These are phyloP conservation scores for Selenia dentaria DNA, from an alignment of 2,888 invertebrate species.

Conservation along the genomic window DNA sequence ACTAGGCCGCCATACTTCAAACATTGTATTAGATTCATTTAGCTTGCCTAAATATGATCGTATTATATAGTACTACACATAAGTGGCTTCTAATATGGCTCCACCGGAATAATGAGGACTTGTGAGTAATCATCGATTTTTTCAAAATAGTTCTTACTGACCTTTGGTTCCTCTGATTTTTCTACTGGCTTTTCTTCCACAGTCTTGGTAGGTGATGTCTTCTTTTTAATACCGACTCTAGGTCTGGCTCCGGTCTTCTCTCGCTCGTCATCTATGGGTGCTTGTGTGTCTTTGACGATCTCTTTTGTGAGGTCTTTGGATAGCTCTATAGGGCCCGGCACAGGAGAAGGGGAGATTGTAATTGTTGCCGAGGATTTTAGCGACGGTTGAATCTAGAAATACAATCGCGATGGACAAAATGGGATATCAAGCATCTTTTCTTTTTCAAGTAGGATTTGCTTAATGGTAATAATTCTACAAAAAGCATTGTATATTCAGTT, in stretches of 20 bases:
- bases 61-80: too few relatives aligned
- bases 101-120: too few relatives aligned
- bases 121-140: too few relatives aligned
- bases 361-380: constrained; percentile 76
- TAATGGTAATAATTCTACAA: too few relatives aligned
- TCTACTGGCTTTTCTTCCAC: constrained; percentile 57
- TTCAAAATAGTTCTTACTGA: constrained; percentile 33
- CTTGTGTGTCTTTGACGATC: constrained; percentile 47
- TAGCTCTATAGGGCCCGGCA: constrained; percentile 50
- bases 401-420: too few relatives aligned
- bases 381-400: constrained; percentile 52
- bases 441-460: too few relatives aligned
- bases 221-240: constrained; percentile 53
- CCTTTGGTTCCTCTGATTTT: constrained; percentile 64
- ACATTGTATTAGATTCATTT: too few relatives aligned
- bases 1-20: too few relatives aligned
- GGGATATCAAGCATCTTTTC: too few relatives aligned
- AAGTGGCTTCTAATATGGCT: too few relatives aligned
- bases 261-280: constrained; percentile 54
- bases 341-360: constrained; percentile 59
- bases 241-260: constrained; percentile 56
- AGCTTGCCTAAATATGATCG: too few relatives aligned
- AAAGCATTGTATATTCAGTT: too few relatives aligned
- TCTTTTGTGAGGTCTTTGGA: constrained; percentile 58
- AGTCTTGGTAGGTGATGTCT: constrained; percentile 51